Percentiles rank a stretch among this genome's conserved stretches.
These are phyloP conservation scores for Caenorhabditis angaria DNA, from an alignment of 2,888 invertebrate species.

Conservation along the genomic window DNA sequence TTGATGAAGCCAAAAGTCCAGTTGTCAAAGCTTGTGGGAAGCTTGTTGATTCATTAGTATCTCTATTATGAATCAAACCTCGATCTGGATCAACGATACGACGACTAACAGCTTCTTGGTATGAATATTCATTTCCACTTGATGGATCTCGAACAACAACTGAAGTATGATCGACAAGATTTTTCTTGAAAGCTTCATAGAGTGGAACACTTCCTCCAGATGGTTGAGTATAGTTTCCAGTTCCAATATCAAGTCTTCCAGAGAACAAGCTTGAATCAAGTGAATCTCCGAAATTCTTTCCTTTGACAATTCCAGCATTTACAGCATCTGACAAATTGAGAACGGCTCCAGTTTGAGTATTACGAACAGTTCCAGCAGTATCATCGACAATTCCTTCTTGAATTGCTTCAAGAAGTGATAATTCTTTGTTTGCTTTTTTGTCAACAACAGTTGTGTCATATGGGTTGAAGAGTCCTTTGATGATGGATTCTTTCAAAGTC, in stretches of 20 bases:
- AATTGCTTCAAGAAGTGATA: constrained; percentile 74
- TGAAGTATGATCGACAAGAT: constrained; percentile 80
- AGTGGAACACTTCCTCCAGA: constrained; percentile 82
- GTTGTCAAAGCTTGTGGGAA: constrained; percentile 59
- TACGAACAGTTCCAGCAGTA: constrained; percentile 73
- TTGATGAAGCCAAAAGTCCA: constrained; percentile 50
- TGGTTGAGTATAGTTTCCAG: constrained; percentile 86
- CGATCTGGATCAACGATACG: constrained; percentile 62
- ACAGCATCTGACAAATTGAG: constrained; percentile 73
- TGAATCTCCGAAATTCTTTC: constrained; percentile 67
- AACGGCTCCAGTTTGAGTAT: constrained; percentile 73
- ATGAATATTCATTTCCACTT: constrained; percentile 62
- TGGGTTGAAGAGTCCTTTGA: constrained; percentile 73
- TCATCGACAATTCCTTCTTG: constrained; percentile 74
- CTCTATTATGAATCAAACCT: constrained; percentile 73
- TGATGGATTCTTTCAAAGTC: constrained; percentile 79
- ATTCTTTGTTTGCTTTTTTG: constrained; percentile 59
- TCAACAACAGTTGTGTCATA: constrained; percentile 71
- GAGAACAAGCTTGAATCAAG: constrained; percentile 51
- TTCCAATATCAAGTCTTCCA: constrained; percentile 72
- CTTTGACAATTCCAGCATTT: constrained; percentile 71
- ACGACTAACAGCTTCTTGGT: constrained; percentile 68
- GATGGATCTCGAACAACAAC: constrained; percentile 57
- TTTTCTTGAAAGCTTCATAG: constrained; percentile 83
- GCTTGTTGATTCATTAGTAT: constrained; percentile 69